A percentile compares a stretch with the other conserved stretches of the same genome.
Evolutionary conservation across 2,797 vertebrate species (phyloP).

Genomic region (Channa striata): DNA sequence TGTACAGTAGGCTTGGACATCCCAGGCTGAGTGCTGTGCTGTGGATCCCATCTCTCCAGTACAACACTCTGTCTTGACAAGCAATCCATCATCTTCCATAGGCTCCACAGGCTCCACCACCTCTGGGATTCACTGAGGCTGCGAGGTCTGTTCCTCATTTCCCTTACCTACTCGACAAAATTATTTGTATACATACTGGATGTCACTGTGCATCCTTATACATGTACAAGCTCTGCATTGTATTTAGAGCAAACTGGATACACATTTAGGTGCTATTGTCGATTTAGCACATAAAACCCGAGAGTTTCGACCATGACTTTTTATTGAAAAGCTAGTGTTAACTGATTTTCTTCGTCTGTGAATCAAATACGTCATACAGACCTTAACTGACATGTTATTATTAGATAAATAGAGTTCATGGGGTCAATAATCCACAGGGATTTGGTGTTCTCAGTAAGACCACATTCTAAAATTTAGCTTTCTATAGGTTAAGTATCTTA

Average conservation of each 20-base stretch:
- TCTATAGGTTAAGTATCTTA: neutral
- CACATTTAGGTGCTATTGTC: neutral
- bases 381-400: neutral
- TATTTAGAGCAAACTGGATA: neutral
- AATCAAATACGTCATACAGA: neutral
- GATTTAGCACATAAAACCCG: too few relatives aligned
- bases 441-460: neutral
- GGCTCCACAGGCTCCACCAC: conserved; percentile 24
- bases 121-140: conserved; percentile 27
- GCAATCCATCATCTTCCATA: conserved; percentile 49
- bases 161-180: conserved; percentile 20
- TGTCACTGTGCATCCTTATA: neutral
- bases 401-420: neutral
- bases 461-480: neutral
- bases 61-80: conserved; percentile 34
- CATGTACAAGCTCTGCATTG: conserved; percentile 1
- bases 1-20: neutral
- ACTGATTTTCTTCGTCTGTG: neutral
- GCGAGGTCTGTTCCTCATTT: conserved; percentile 12
- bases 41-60: conserved; percentile 18
- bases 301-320: neutral
- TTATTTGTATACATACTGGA: neutral
- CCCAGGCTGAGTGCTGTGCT: neutral
- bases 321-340: neutral
- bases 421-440: neutral